Base-by-base conservation (phyloP, 1,140 invertebrate genomes). In the Phymastichus coffea region DNA sequence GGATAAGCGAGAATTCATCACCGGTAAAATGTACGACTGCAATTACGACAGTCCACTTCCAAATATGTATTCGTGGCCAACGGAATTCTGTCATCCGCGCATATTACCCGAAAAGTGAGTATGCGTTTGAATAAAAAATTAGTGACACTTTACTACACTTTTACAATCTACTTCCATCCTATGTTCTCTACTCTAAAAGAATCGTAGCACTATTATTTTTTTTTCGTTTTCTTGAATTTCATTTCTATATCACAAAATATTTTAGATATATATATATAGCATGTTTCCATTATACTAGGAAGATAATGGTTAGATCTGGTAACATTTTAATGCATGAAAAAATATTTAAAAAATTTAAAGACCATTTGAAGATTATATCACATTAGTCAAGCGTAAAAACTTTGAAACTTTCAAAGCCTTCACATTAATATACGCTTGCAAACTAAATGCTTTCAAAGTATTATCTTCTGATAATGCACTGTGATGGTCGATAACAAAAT, bases 11-110 rank as follows among this genome's bases (percentile, higher is more conserved):
- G 78, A 84, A 64, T 91, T 89, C 75, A 84, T 94, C 26, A 80
- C 86, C 59, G 83, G 84, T 64, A 87, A 90, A 71, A 85, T 91
- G 82, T 94, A 92, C 73, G 88, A 88, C 73, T 87, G 84, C 63
- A 86, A 91, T 70, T 93, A 93, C 70, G 87, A 91, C 71, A 83
- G 83, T 61, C 86, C 90, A 55, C 82, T 94, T 78, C 90, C 91
- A 8, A 82, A 84, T 14, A 81, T 85, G 20, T 93, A 91, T 81
- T 75, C 83, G 22, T 94, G 91, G 91, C 86, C 86, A 7, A 66
- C 63, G 25, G 63, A 73, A 40, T 77, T 70, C 63, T 66, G 76
- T 4, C 68, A 67, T 20, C 78, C 78, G 4, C 76, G 78, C 17
- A 63, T 66, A 2, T 65, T 79, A 60, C 78, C 78, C 20, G 75